Base-by-base conservation (phyloP, 2,797 vertebrate species). In the Crax fasciolata region DNA sequence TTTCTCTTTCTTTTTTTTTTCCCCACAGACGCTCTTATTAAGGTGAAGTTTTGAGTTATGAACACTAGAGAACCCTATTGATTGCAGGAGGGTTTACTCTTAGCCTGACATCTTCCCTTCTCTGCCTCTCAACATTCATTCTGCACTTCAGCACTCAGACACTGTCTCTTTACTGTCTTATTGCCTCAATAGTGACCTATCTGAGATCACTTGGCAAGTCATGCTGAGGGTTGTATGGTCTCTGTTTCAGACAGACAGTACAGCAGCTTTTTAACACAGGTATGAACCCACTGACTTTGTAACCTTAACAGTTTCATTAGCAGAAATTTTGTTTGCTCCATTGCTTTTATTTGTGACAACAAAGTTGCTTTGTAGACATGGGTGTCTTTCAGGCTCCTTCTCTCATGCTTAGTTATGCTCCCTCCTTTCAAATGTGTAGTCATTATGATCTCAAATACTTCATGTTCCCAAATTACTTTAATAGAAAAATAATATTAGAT, bases 351-450 rank as follows among this genome's bases (percentile, higher is more conserved):
- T 30, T 51, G 10, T 68, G 43, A 58, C 20, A 77, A 52, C 6
- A 88, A 19, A 2, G 4, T 44, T 83, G 73, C 24, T 39, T 67
- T 71, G 23, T 32, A 63, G 16, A 24, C 2, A 9, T 12, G 6
- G n/a, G 4, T 52, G 6, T 79, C 32, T 81, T 71, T 28, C 10
- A 80, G 84, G 13, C 6, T 35, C 25, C 48, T 77, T 84, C 28
- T 68, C 10, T 9, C 4, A 11, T 8, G 3, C 2, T 52, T 25
- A 54, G 4, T 51, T 28, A 28, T 1, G 0, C 6, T 17, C 4
- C 8, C 3, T 62, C 2, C 12, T 6, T 68, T 78, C 10, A 71
- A 87, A 87, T 48, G 52, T 2, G 1, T 35, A 6, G 52, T 83
- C n/a, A 41, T 4, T 52, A 39, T 39, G 10, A 80, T 17, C 30